Percentiles rank a stretch among this genome's conserved stretches.
phyloP scores from a whole-genome alignment of 2,888 invertebrate genomes.

The Isoperla grammatica region DNA sequence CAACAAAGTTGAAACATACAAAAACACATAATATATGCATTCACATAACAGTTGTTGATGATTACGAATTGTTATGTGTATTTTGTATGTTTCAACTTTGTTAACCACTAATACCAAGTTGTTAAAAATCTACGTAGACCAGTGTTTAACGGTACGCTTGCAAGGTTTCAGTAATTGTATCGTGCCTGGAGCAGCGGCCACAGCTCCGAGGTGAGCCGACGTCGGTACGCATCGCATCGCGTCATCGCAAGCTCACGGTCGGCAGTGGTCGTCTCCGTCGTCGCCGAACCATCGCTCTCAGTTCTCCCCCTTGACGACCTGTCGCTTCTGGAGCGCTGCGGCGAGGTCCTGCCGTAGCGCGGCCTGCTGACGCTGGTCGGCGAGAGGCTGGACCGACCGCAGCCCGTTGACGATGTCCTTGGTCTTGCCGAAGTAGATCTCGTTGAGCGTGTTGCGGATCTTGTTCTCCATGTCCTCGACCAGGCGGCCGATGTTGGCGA shows the following conservation, averaged over 20 bases:
- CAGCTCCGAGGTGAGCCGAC: no score
- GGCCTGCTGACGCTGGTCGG: slow-evolving; percentile 77
- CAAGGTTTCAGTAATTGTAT: no score
- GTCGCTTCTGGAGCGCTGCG: slow-evolving; percentile 73
- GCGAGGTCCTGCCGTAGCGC: slow-evolving; percentile 83
- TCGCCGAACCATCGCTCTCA: slow-evolving; percentile 17
- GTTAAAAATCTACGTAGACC: no score
- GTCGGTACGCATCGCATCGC: no score
- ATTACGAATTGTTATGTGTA: not conserved
- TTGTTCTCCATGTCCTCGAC: slow-evolving; percentile 99
- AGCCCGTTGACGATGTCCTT: slow-evolving; percentile 96
- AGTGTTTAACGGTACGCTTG: no score
- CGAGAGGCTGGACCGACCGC: slow-evolving; percentile 73
- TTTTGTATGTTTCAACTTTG: no score
- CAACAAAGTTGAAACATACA: no score
- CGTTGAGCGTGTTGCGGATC: slow-evolving; percentile 95
- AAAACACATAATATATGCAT: no score
- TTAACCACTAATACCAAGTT: no score
- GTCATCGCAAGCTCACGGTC: no score
- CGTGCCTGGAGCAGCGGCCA: no score
- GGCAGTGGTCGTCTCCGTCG: no score
- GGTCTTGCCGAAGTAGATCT: slow-evolving; percentile 99
- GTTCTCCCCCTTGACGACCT: slow-evolving; percentile 57
- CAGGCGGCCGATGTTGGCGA: slow-evolving; percentile 97
- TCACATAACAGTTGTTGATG: not conserved